Evolutionary conservation across 2,113 vertebrate species (phyloP), one percentile per base, ranked within the genome.

Genomic region (Amphiprion ocellaris): DNA sequence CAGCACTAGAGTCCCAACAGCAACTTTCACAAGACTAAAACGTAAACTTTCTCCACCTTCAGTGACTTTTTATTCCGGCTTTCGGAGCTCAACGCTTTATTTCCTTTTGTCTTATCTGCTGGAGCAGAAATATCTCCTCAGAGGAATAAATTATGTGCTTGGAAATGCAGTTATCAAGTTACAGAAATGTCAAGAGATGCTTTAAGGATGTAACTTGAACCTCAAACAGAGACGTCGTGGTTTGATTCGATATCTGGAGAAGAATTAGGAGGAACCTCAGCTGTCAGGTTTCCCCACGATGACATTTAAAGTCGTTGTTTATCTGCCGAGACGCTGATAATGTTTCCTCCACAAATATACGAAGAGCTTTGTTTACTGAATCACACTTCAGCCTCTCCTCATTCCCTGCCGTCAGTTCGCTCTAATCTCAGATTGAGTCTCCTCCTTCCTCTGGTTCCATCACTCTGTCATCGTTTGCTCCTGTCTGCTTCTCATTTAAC

Each of bases 281-380:
- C 26, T 70, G 81, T 80, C 24, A 6, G 0, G 64, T 79, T 79
- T 70, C 70, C 55, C 74, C 28, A 41, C n/a, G 74, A 59, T 55
- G 74, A 58, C 67, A 84, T 89, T 83, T 89, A 55, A 83, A 81
- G 78, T 87, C 53, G 2, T 12, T 82, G 81, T 82, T 88, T 80
- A 87, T 85, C 84, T 83, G 1, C 76, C 11, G 16, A 66, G 70
- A 81, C 14, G 46, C 72, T 77, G 69, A 78, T 77, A 74, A 78
- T 58, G 50, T 52, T 56, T 28, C 37, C 8, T 30, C 23, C 46
- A 19, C n/a, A 69, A 68, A 85, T 56, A 56, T 23, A 33, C 44
- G 2, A 46, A 56, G 44, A 50, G 19, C 52, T 78, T 62, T 69
- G 24, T 49, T 54, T 2, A 52, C 30, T 49, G 30, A 67, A 77